Conservation (phyloP, 2,797 vertebrate genomes). For the Chiloscyllium punctatum region DNA sequence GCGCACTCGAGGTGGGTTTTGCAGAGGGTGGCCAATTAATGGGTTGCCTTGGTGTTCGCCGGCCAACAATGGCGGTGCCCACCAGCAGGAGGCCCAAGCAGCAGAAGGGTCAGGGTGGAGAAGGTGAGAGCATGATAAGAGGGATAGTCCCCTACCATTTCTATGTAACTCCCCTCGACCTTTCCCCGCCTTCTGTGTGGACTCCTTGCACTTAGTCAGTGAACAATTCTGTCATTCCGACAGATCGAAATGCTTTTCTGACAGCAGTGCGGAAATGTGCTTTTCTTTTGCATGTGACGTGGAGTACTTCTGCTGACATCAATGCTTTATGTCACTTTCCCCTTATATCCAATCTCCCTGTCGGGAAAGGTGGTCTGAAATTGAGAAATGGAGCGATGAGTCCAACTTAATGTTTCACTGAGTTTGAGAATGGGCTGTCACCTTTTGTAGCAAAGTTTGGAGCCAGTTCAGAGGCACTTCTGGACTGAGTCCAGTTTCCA, state of each 20-base stretch:
- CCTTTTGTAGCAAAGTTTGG: background rate
- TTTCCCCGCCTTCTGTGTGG: too few species aligned
- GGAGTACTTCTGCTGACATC: background rate
- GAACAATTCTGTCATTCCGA: background rate
- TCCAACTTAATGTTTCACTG: background rate
- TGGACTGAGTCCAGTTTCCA: background rate
- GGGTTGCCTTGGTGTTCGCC: too few species aligned
- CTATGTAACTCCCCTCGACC: too few species aligned
- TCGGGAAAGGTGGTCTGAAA: background rate
- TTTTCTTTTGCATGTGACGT: background rate
- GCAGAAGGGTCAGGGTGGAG: too few species aligned
- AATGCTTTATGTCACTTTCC: background rate
- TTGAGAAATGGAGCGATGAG: background rate
- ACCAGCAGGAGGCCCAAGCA: too few species aligned
- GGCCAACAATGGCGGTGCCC: too few species aligned
- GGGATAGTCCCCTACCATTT: too few species aligned
- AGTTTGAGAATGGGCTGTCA: background rate
- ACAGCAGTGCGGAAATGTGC: background rate
- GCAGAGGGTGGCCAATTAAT: too few species aligned
- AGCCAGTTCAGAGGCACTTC: background rate
- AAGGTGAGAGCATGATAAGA: too few species aligned
- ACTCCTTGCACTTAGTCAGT: background rate
- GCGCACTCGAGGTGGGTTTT: too few species aligned
- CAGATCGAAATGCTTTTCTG: background rate
- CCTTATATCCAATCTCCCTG: background rate